phyloP scores from a whole-genome alignment of 2,888 invertebrate genomes.

The Lagria hirta region DNA sequence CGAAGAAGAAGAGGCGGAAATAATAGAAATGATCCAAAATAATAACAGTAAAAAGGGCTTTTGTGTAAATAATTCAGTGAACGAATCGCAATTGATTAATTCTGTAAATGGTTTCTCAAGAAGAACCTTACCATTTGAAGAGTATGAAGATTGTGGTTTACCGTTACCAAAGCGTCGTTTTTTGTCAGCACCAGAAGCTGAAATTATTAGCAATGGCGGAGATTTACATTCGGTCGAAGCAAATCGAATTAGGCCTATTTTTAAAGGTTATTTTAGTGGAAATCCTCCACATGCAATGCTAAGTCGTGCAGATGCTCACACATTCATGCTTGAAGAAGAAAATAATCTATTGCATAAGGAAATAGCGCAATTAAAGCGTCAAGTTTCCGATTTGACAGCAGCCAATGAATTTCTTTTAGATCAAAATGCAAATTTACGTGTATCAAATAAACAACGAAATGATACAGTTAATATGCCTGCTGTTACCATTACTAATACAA shows the following conservation, averaged over 20 bases:
- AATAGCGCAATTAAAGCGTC: slow-evolving; percentile 70
- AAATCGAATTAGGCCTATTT: slow-evolving; percentile 34
- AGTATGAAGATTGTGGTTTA: slow-evolving; percentile 47
- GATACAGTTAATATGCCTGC: slow-evolving; percentile 63
- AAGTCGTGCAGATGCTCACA: slow-evolving; percentile 50
- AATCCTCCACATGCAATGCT: slow-evolving; percentile 49
- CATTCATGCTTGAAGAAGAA: slow-evolving; percentile 65
- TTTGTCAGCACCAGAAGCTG: slow-evolving; percentile 37
- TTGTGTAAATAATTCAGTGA: slow-evolving; percentile 25
- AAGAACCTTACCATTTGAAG: slow-evolving; percentile 43
- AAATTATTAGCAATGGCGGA: slow-evolving; percentile 29
- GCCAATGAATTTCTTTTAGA: slow-evolving; percentile 78
- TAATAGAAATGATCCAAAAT: slow-evolving; percentile 46
- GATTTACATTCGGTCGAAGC: slow-evolving; percentile 34
- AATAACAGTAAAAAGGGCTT: slow-evolving; percentile 23
- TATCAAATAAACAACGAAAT: slow-evolving; percentile 60
- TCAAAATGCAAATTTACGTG: slow-evolving; percentile 72
- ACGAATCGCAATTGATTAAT: slow-evolving; percentile 35
- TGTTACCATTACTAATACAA: slow-evolving; percentile 60
- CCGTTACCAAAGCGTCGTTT: slow-evolving; percentile 50
- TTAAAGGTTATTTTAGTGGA: slow-evolving; percentile 52
- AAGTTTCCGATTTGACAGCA: slow-evolving; percentile 69
- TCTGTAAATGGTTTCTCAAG: slow-evolving; percentile 29
- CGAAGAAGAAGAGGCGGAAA: slow-evolving; percentile 52
- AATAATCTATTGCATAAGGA: slow-evolving; percentile 66